Conservation (phyloP, 2,888 invertebrate genomes). For the Molorchus minor region DNA sequence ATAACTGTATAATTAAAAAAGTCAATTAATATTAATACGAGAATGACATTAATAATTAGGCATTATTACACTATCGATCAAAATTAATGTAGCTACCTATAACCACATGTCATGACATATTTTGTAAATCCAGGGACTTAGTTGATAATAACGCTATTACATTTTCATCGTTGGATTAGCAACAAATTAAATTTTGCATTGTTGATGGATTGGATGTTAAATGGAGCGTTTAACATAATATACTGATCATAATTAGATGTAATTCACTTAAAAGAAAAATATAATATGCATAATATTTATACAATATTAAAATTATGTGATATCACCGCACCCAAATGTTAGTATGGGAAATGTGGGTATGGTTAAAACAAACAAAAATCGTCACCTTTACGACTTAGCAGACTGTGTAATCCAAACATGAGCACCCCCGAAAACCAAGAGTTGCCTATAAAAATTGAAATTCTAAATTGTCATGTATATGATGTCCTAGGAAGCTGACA, state of each 20-base stretch:
- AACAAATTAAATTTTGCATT: too few species aligned
- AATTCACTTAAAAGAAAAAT: not conserved
- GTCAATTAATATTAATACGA: too few species aligned
- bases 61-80: too few species aligned
- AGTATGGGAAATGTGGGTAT: conserved; percentile 12
- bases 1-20: too few species aligned
- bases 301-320: not conserved
- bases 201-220: too few species aligned
- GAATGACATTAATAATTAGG: too few species aligned
- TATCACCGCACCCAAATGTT: conserved; percentile 22
- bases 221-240: too few species aligned
- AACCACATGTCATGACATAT: too few species aligned
- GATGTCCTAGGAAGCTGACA: conserved; percentile 9
- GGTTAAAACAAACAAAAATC: conserved; percentile 32
- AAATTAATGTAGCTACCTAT: too few species aligned
- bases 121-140: too few species aligned
- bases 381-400: conserved; percentile 38
- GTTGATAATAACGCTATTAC: too few species aligned
- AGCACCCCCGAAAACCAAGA: conserved; percentile 40
- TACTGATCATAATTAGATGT: not conserved
- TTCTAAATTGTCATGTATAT: conserved; percentile 17
- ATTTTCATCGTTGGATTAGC: too few species aligned
- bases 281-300: not conserved
- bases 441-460: conserved; percentile 38
- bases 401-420: conserved; percentile 39